Conservation (phyloP, 2,888 invertebrate species). For the Callyntrura sp. region DNA sequence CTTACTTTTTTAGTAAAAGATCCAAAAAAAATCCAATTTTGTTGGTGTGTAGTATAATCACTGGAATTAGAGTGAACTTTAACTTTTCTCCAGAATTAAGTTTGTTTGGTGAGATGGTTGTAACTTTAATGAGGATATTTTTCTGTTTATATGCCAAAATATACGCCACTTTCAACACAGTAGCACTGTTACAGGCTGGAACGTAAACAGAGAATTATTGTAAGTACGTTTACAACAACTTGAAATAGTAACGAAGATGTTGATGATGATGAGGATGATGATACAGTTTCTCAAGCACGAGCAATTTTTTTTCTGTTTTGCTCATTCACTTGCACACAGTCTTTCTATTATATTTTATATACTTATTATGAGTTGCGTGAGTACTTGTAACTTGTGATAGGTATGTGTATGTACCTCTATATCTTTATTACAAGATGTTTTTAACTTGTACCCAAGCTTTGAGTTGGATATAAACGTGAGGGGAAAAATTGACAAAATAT, state of each 20-base stretch:
- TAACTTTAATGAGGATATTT: background rate
- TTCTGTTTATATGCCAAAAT: conserved; percentile 11
- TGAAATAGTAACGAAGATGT: background rate
- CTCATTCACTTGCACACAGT: background rate
- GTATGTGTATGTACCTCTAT: conserved; percentile 1
- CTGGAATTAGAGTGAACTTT: background rate
- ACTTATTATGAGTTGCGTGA: background rate
- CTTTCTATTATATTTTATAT: background rate
- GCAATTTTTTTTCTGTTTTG: conserved; percentile 25
- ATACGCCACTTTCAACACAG: conserved; percentile 19
- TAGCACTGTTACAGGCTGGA: conserved; percentile 6
- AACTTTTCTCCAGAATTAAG: background rate
- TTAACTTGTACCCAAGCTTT: background rate
- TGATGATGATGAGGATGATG: background rate
- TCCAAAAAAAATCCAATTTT: conserved; percentile 49
- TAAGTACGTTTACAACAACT: conserved; percentile 2
- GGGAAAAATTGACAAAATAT: background rate
- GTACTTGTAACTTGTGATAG: background rate
- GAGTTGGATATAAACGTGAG: background rate
- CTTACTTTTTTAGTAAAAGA: conserved; percentile 37
- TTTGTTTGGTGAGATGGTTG: background rate
- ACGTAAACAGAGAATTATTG: conserved; percentile 35
- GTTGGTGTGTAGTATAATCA: background rate
- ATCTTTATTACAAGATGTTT: background rate
- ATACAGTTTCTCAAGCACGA: conserved; percentile 3